Evolutionary conservation across 1,140 invertebrate genomes (phyloP), one percentile per base, ranked within the genome.

Genomic region (Bombus picipes): DNA sequence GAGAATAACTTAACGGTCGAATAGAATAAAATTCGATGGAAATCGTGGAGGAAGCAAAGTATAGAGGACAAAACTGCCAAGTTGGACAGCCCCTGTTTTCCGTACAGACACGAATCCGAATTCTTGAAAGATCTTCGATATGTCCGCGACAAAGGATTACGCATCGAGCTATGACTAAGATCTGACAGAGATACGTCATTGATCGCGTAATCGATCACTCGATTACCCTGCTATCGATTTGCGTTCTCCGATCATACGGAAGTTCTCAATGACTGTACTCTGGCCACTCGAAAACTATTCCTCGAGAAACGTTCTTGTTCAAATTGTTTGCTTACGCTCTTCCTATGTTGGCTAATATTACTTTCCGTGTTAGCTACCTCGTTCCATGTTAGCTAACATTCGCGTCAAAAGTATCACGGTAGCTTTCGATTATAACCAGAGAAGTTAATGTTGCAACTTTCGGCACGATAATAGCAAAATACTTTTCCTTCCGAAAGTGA

Each of bases 21-120:
- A 28, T 53, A 25, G 10, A 79, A 62, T 62, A 32, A 53, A 74
- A 53, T 53, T 79, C 25, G 28, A 25, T 34, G 53, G 32, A 57
- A 59, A 37, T 75, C 28, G 79, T 68, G 37, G 12, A 65, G n/a
- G 25, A 68, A 81, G n/a, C 34, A 62, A 81, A 66, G 39, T 18
- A 6, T 53, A 71, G 73, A 37, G 73, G 68, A 87, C 77, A 88
- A 91, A 91, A 91, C 89, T 91, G 90, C 87, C 89, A 88, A 85
- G 84, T 91, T 89, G 87, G 87, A 87, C 81, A 71, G 81, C 84
- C 89, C 83, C 89, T 90, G 89, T 81, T 87, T 91, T 90, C 83
- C 87, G 89, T 90, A 87, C 83, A 90, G 85, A 85, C 76, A 73
- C 74, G 83, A 83, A 88, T 76, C 73, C 72, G 88, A 86, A 72